phyloP scores from a whole-genome alignment of 2,797 vertebrate species.

The Megaceryle alcyon region DNA sequence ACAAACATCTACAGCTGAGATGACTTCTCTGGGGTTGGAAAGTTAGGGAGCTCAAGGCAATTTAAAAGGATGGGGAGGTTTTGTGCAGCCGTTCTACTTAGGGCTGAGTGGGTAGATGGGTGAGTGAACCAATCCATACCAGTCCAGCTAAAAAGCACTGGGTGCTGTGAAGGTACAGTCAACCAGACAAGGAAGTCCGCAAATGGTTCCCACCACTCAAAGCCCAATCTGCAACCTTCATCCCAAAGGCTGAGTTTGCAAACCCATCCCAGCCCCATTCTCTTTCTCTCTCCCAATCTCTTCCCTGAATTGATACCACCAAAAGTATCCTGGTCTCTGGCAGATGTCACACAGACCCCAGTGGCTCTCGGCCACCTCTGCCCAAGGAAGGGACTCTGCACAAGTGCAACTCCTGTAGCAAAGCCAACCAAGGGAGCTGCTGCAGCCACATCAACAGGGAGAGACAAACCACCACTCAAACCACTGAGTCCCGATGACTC shows the following conservation, averaged over 20 bases:
- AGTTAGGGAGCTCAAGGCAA: conserved; percentile 29
- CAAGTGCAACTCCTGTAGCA: background rate
- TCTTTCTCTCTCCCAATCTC: background rate
- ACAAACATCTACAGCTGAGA: conserved; percentile 37
- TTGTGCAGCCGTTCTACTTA: background rate
- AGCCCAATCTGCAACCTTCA: background rate
- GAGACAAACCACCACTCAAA: background rate
- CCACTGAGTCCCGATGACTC: background rate
- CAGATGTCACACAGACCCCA: accelerated
- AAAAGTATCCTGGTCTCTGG: accelerated
- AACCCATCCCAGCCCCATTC: background rate
- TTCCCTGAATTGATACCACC: accelerated
- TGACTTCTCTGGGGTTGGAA: conserved; percentile 53
- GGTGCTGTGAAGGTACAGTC: background rate
- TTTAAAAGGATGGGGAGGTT: background rate
- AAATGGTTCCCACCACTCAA: background rate
- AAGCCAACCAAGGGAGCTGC: background rate
- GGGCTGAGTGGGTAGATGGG: background rate
- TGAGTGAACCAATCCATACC: background rate
- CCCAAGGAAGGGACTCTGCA: background rate
- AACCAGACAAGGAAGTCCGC: background rate
- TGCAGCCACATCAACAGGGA: background rate
- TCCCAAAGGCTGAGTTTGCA: background rate
- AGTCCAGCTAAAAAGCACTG: background rate
- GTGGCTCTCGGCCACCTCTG: background rate